These are phyloP conservation scores for Agrotis exclamationis DNA, from an alignment of 2,888 invertebrate species.

Conservation along the genomic window DNA sequence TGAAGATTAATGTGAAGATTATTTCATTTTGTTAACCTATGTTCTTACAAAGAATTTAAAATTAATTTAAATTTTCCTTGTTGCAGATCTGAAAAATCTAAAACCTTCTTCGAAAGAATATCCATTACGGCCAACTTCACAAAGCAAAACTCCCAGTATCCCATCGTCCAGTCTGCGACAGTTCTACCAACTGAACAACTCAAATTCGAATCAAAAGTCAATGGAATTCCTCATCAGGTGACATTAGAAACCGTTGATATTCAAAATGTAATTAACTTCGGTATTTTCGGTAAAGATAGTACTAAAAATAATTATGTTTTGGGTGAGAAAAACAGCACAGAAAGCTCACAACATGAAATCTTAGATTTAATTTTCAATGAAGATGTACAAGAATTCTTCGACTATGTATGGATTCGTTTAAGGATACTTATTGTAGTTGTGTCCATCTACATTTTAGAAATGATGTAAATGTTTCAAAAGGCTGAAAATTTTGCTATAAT, in stretches of 20 bases:
- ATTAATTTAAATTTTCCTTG: not conserved
- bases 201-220: conserved; percentile 62
- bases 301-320: conserved; percentile 53
- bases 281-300: conserved; percentile 79
- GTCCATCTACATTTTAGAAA: conserved; percentile 87
- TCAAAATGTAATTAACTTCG: conserved; percentile 73
- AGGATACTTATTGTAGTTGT: conserved; percentile 81
- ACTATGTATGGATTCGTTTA: conserved; percentile 86
- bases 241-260: conserved; percentile 68
- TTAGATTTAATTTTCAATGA: conserved; percentile 78
- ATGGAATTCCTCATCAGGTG: conserved; percentile 65
- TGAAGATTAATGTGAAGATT: no score
- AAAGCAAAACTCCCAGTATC: conserved; percentile 72
- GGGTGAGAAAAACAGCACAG: conserved; percentile 49
- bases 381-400: conserved; percentile 80
- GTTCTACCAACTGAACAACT: conserved; percentile 66
- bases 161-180: conserved; percentile 72
- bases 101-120: conserved; percentile 75
- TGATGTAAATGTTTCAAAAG: conserved; percentile 77
- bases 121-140: conserved; percentile 77
- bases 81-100: conserved; percentile 76
- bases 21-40: no score
- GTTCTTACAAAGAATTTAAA: not conserved
- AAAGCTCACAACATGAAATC: conserved; percentile 60
- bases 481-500: not conserved